Conservation (phyloP, 2,888 invertebrate species). For the Acrobasis repandana region DNA sequence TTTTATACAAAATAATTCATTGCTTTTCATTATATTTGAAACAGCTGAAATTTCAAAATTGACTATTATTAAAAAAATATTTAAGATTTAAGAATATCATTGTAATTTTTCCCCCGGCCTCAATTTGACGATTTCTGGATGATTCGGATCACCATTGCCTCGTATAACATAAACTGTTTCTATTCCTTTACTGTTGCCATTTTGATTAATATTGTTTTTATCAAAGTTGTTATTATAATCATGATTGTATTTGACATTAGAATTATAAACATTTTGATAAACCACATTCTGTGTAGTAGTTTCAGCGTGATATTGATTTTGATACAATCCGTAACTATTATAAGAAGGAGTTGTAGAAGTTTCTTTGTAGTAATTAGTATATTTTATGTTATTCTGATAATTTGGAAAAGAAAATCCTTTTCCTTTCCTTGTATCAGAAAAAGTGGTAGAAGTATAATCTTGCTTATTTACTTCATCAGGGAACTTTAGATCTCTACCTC, state of each 20-base stretch:
- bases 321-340: conserved; percentile 24
- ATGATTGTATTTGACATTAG: conserved; percentile 18
- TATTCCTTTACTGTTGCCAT: conserved; percentile 40
- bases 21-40: no score
- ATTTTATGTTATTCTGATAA: conserved; percentile 23
- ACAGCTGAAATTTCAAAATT: no score
- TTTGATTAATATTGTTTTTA: conserved; percentile 32
- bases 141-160: conserved; percentile 73
- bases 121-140: conserved; percentile 70
- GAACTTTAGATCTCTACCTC: conserved; percentile 43
- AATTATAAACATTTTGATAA: conserved; percentile 23
- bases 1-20: no score
- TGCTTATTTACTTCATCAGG: conserved; percentile 39
- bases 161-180: conserved; percentile 70
- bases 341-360: conserved; percentile 23
- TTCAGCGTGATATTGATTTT: conserved; percentile 28
- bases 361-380: conserved; percentile 24
- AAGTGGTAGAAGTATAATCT: not conserved
- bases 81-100: not conserved
- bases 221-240: conserved; percentile 34
- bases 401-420: conserved; percentile 41
- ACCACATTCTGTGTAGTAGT: conserved; percentile 7
- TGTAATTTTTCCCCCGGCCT: conserved; percentile 46
- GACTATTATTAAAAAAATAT: no score
- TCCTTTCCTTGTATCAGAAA: conserved; percentile 35